phyloP scores from a whole-genome alignment of 2,797 vertebrate genomes.

The Nothura maculosa region DNA sequence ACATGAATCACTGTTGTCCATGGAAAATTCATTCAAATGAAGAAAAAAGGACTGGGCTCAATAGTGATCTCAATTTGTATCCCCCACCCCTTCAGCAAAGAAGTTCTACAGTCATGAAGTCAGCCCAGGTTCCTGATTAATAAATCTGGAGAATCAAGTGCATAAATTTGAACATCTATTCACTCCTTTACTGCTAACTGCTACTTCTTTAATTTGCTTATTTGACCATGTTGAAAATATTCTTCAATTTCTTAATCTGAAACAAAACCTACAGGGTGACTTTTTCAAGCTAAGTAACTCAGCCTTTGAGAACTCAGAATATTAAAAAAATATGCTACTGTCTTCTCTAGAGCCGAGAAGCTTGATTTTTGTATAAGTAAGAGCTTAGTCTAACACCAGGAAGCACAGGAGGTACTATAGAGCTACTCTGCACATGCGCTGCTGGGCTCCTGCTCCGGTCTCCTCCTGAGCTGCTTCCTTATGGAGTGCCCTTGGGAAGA shows the following conservation, averaged over 20 bases:
- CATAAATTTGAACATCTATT: neutral
- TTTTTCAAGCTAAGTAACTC: neutral
- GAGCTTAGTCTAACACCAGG: neutral
- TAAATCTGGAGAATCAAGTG: neutral
- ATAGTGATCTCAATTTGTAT: neutral
- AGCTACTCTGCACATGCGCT: rapidly evolving
- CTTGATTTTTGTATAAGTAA: neutral
- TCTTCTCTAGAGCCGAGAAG: neutral
- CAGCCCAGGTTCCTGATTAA: neutral
- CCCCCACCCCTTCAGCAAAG: neutral
- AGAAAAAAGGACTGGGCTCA: neutral
- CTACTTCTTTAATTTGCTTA: neutral
- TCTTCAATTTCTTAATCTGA: neutral
- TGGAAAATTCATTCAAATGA: neutral
- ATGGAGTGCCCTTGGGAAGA: neutral
- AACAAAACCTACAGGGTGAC: neutral
- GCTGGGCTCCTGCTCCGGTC: neutral
- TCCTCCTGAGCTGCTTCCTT: neutral
- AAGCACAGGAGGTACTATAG: rapidly evolving
- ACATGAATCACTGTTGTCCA: neutral
- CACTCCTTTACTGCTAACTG: neutral
- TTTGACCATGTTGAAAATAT: neutral
- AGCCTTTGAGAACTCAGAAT: neutral
- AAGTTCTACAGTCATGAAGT: neutral
- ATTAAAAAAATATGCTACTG: neutral